Evolutionary conservation across 2,888 invertebrate genomes (phyloP).

Genomic region (Beris morrisii): DNA sequence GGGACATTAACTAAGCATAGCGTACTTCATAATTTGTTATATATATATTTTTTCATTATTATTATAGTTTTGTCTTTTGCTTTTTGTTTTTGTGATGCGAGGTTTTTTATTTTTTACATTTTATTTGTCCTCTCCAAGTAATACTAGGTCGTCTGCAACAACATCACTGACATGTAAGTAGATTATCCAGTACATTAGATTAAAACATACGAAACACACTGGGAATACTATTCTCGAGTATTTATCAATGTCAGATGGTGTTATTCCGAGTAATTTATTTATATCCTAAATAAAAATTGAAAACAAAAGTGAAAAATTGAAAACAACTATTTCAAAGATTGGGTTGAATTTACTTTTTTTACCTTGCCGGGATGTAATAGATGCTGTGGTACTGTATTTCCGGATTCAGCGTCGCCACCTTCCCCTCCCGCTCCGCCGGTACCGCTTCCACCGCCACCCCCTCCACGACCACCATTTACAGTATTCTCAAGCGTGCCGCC

Average conservation of each 20-base stretch:
- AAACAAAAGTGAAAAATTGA: neutral
- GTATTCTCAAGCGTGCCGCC: slow-evolving; percentile 90
- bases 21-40: slow-evolving; percentile 25
- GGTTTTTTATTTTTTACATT: slow-evolving; percentile 21
- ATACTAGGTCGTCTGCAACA: slow-evolving; percentile 89
- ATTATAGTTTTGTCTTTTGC: slow-evolving; percentile 19
- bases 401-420: slow-evolving; percentile 54
- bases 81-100: slow-evolving; percentile 24
- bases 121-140: slow-evolving; percentile 72
- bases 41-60: neutral
- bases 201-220: slow-evolving; percentile 97
- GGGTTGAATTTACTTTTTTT: slow-evolving; percentile 47
- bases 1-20: slow-evolving; percentile 32
- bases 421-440: slow-evolving; percentile 45
- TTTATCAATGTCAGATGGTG: slow-evolving; percentile 98
- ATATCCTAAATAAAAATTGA: slow-evolving; percentile 64
- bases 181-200: slow-evolving; percentile 98
- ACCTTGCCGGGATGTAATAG: slow-evolving; percentile 85
- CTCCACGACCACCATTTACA: slow-evolving; percentile 77
- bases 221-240: slow-evolving; percentile 98
- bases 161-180: slow-evolving; percentile 95
- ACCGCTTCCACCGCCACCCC: slow-evolving; percentile 59
- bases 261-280: slow-evolving; percentile 88
- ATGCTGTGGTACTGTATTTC: slow-evolving; percentile 65
- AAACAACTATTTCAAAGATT: neutral